Base-by-base conservation (phyloP, 2,888 invertebrate species). In the Linhomoeus sp. region DNA sequence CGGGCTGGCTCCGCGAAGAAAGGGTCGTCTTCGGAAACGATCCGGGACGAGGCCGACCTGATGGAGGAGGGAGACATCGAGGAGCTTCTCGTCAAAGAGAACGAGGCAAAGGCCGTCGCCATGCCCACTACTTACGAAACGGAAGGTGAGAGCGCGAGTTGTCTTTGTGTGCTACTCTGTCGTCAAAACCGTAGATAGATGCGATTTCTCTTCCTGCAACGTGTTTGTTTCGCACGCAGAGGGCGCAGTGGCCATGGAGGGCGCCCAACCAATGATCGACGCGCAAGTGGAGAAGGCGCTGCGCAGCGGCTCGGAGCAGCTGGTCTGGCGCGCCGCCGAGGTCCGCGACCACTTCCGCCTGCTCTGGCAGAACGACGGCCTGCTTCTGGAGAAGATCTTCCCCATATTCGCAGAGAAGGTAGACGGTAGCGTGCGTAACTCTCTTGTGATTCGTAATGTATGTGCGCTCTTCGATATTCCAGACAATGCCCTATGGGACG, bases 321-420 rank as follows among this genome's bases (percentile, higher is more conserved):
- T 46, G 3, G 49, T 48, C 12, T 56, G 56, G 56, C 46, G 55
- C 26, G 55, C 66, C 3, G 47, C 55, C 7, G 63, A 66, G 41
- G 63, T 65, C 1, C 61, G 63, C 35, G 62, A 75, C n/a, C 76
- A 77, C 58, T 70, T 88, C 53, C 73, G 78, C 25, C 65, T 74
- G 41, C 71, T 87, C 26, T 84, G 80, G 73, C 61, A 71, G 46
- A 76, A 77, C 54, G 82, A 88, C 58, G 71, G 73, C 38, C 74
- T 83, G 7, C 42, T 60, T 9, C 51, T 61, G 9, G 40, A 49
- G 40, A 52, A 52, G 36, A 44, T 62, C 12, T 63, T 58, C 45
- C 60, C 62, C 15, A 53, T 62, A 52, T 53, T 62, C 20, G 42
- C 12, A 1, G 23, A 43, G 46, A 15, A 26, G 41, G 41, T 19